Base-by-base conservation (phyloP, 2,113 vertebrate genomes). In the Serinus canaria region DNA sequence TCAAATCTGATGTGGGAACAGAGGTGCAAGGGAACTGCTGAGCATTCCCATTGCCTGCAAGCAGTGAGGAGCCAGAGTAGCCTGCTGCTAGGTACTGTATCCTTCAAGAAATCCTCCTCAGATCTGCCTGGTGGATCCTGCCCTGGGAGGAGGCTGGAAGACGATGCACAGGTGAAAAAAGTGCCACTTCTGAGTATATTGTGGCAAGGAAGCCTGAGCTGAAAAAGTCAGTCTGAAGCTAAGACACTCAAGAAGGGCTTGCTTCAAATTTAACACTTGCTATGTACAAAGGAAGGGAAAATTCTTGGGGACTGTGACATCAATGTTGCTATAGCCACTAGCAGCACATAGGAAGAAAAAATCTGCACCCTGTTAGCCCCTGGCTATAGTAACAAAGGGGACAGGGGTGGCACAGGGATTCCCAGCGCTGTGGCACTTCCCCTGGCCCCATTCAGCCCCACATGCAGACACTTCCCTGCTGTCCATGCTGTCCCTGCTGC, bases 251-350 rank as follows among this genome's bases (percentile, higher is more conserved):
- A 27, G 30, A 76, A 55, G 17, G 22, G 2, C 41, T 79, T 72
- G 24, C 15, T 87, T 47, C 73, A 70, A 78, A 72, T 79, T 10
- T 68, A 37, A 6, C 39, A 50, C 14, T 66, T 5, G 1, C 39
- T 31, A 8, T 2, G 15, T 50, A 70, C n/a, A 50, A 69, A 73
- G 31, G 56, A 56, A 67, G 21, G 27, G 19, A 60, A 53, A 33
- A 78, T 9, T 33, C 52, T 49, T 35, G n/a, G 43, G 24, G 16
- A 47, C 28, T 41, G 23, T 33, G 47, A n/a, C 56, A 68, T 24
- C 4, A 1, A 0, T 2, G 3, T 46, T 46, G 21, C 55, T 74
- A 1, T 12, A 35, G 46, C 39, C 58, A 25, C 22, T 10, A 27
- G 44, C 41, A 69, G n/a, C 73, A 72, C 31, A 23, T 18, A 35